Conservation (phyloP, 2,797 vertebrate species). For the Tauraco hartlaubi region DNA sequence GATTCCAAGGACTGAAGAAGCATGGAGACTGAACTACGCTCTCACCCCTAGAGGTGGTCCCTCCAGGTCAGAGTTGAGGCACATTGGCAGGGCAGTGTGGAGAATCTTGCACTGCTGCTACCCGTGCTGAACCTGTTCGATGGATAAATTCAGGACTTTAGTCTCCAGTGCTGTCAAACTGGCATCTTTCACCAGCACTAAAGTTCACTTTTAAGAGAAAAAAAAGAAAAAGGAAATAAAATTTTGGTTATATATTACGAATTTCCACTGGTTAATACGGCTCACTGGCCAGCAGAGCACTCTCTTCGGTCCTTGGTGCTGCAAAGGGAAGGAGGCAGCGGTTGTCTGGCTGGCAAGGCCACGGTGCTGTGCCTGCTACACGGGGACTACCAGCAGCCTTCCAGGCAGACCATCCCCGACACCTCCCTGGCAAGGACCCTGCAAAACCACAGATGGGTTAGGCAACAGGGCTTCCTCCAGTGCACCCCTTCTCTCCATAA, state of each 20-base stretch:
- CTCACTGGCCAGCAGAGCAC: neutral
- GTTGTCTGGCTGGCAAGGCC: neutral
- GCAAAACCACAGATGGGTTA: neutral
- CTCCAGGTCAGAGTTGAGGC: slow-evolving; percentile 65
- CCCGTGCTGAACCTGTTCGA: slow-evolving; percentile 56
- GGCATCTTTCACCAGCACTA: slow-evolving; percentile 50
- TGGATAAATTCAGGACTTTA: slow-evolving; percentile 53
- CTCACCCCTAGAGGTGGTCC: slow-evolving; percentile 64
- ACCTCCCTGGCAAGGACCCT: neutral
- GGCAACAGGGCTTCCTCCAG: neutral
- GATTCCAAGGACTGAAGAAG: slow-evolving; percentile 48
- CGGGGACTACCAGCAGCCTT: neutral
- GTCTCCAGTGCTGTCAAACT: slow-evolving; percentile 61
- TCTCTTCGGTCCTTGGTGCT: slow-evolving; percentile 23
- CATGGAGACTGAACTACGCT: slow-evolving; percentile 53
- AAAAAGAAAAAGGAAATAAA: neutral
- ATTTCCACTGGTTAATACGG: neutral
- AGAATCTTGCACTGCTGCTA: slow-evolving; percentile 54
- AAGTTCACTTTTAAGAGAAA: slow-evolving; percentile 51
- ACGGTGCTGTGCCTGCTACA: neutral
- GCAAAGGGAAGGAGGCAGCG: neutral
- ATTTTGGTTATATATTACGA: slow-evolving; percentile 8
- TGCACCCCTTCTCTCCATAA: neutral
- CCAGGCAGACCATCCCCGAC: neutral
- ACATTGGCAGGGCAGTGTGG: slow-evolving; percentile 61